These are phyloP conservation scores for Chelonus insularis DNA, from an alignment of 1,140 invertebrate species.

Conservation along the genomic window DNA sequence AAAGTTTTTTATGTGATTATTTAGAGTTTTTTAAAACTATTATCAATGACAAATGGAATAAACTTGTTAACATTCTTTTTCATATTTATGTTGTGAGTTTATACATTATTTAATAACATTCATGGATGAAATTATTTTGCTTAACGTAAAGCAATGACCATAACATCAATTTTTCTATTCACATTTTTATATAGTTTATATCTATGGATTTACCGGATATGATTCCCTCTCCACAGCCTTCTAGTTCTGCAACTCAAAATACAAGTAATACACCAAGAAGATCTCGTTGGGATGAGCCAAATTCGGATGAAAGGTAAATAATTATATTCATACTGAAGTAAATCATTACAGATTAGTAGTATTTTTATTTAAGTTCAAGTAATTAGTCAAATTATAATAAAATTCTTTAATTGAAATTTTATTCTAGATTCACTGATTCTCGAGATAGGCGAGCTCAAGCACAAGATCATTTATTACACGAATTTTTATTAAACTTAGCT, in stretches of 20 bases:
- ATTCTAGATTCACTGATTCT: conserved; percentile 16
- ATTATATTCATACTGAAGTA: too few relatives aligned
- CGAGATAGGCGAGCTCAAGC: conserved; percentile 29
- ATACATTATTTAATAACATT: too few relatives aligned
- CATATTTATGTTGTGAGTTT: too few relatives aligned
- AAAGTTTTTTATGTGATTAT: too few relatives aligned
- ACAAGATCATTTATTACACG: conserved; percentile 62
- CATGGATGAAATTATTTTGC: too few relatives aligned
- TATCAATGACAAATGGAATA: too few relatives aligned
- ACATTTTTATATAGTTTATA: conserved; percentile 3
- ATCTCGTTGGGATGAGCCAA: not conserved
- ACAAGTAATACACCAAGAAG: conserved; percentile 10
- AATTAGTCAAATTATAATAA: not conserved
- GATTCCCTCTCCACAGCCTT: not conserved
- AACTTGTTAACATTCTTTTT: too few relatives aligned
- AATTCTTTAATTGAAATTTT: conserved; percentile 5
- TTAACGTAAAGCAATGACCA: too few relatives aligned
- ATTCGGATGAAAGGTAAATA: too few relatives aligned
- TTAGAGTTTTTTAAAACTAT: too few relatives aligned
- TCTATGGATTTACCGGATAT: conserved; percentile 17
- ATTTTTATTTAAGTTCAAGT: not conserved
- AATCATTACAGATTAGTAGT: too few relatives aligned
- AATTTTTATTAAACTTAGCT: conserved; percentile 64
- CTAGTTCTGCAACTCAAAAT: not conserved
- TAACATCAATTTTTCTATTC: too few relatives aligned